Conservation (phyloP, 2,113 vertebrate genomes). For the Columba livia region DNA sequence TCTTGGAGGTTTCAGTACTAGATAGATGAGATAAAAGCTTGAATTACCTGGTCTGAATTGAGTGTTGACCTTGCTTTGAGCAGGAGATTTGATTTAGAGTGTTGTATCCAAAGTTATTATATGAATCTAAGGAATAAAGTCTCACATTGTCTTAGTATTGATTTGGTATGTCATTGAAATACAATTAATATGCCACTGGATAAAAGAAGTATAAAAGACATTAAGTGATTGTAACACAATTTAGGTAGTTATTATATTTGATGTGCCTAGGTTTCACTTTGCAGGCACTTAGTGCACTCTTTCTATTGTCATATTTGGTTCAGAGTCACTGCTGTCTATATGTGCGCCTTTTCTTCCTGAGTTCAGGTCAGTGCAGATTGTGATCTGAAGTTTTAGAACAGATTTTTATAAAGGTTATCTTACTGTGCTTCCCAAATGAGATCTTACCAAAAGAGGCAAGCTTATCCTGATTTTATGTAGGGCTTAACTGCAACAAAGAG, state of each 20-base stretch:
- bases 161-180: neutral
- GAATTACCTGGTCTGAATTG: neutral
- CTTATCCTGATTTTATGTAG: neutral
- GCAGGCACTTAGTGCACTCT: neutral
- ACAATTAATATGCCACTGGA: neutral
- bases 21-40: neutral
- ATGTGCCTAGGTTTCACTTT: neutral
- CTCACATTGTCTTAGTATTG: neutral
- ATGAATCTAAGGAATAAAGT: neutral
- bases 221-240: neutral
- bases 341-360: neutral
- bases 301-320: neutral
- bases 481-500: neutral
- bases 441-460: neutral
- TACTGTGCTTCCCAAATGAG: neutral
- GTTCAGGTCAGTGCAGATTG: neutral
- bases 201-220: neutral
- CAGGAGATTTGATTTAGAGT: neutral
- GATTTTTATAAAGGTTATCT: neutral
- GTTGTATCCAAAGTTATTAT: neutral
- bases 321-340: neutral
- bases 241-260: neutral
- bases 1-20: neutral
- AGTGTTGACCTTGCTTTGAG: neutral
- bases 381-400: neutral